Evolutionary conservation across 2,797 vertebrate genomes (phyloP).

Genomic region (Pangasius krempfi): DNA sequence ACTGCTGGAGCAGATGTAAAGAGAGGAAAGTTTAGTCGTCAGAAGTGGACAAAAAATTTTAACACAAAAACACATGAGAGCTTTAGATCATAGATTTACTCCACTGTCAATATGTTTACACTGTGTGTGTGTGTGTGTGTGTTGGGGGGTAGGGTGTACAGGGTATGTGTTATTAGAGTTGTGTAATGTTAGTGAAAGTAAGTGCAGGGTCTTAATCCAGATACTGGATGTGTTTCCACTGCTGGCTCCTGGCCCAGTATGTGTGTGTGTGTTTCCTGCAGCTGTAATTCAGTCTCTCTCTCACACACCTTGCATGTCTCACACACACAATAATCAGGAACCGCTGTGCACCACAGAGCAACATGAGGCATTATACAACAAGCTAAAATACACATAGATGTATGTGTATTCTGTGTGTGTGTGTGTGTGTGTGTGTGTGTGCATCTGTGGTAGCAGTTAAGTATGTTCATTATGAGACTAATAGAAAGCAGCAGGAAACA

Average conservation of each 20-base stretch:
- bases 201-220: background rate
- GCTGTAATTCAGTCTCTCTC: background rate
- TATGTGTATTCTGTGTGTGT: background rate
- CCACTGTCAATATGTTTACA: background rate
- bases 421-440: background rate
- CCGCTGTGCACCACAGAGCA: background rate
- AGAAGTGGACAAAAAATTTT: background rate
- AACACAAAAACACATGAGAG: background rate
- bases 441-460: background rate
- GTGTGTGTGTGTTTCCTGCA: background rate
- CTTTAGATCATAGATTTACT: background rate
- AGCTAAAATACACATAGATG: background rate
- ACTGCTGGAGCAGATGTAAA: background rate
- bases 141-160: background rate
- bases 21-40: background rate
- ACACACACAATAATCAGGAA: background rate
- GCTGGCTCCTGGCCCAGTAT: background rate
- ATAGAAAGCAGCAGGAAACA: background rate
- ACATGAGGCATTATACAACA: background rate
- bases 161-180: background rate
- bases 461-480: background rate
- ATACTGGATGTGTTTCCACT: background rate
- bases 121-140: slow-evolving; percentile 7
- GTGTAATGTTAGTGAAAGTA: background rate
- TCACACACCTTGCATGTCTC: background rate